Conservation (phyloP, 2,797 vertebrate genomes). For the Hipposideros larvatus region DNA sequence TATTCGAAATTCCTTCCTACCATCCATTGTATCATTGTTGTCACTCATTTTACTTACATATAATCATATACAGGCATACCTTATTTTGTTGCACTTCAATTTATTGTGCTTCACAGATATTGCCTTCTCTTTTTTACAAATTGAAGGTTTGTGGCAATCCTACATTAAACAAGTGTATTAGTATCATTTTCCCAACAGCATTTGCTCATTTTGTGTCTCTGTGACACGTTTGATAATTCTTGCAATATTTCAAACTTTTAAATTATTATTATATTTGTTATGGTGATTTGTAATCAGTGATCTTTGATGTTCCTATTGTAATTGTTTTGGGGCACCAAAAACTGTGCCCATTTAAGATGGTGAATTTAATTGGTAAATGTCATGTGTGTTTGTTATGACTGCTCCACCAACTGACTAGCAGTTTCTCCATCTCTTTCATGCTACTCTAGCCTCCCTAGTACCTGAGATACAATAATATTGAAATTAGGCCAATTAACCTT, state of each 20-base stretch:
- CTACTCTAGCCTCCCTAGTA: background rate
- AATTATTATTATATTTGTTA: background rate
- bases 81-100: background rate
- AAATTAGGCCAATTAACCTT: background rate
- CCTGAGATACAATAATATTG: background rate
- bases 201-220: background rate
- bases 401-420: background rate
- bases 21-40: background rate
- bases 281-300: background rate
- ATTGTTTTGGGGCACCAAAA: background rate
- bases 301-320: background rate
- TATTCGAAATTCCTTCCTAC: background rate
- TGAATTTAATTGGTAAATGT: background rate
- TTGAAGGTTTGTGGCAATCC: background rate
- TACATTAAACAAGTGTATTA: background rate
- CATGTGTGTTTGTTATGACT: background rate
- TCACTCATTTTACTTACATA: background rate
- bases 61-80: background rate
- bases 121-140: background rate
- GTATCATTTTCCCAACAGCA: background rate
- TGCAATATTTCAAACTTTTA: background rate
- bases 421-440: background rate
- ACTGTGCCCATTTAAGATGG: background rate
- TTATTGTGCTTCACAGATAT: background rate
- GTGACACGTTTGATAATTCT: background rate